A percentile compares a stretch with the other conserved stretches of the same genome.
Evolutionary conservation across 2,888 invertebrate genomes (phyloP).

Genomic region (Drosophila diplacantha): DNA sequence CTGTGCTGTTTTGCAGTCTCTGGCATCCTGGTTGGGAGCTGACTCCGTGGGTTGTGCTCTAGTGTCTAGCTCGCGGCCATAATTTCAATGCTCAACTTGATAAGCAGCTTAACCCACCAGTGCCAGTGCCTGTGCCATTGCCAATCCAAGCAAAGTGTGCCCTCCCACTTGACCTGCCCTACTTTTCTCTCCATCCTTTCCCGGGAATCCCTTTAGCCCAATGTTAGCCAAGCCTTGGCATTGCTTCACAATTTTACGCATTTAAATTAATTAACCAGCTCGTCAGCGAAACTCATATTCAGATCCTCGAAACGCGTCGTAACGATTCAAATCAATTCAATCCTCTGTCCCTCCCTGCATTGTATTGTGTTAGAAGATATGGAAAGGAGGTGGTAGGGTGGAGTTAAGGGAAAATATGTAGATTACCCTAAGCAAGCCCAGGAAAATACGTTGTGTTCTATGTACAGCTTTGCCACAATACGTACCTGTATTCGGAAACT

Average conservation of each 20-base stretch:
- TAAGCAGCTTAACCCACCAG: constrained; percentile 70
- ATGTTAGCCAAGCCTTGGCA: constrained; percentile 44
- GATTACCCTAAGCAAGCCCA: too few species aligned
- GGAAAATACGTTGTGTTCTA: too few species aligned
- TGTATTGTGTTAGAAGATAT: neutral
- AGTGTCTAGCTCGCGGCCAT: constrained; percentile 71
- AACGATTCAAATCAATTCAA: neutral
- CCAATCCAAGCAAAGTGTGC: constrained; percentile 37
- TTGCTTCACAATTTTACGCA: constrained; percentile 64
- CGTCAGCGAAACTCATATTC: neutral
- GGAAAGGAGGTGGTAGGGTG: neutral
- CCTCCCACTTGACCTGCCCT: constrained; percentile 50
- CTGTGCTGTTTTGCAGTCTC: constrained; percentile 43
- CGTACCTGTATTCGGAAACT: too few species aligned
- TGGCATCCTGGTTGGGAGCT: constrained; percentile 36
- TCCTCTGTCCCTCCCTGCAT: neutral
- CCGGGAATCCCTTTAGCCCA: constrained; percentile 40
- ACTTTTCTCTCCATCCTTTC: constrained; percentile 1
- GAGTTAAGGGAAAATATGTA: too few species aligned
- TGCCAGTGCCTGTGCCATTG: constrained; percentile 26
- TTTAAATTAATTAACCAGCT: constrained; percentile 61
- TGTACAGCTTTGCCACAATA: too few species aligned
- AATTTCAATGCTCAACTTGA: constrained; percentile 72
- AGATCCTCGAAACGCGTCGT: neutral
- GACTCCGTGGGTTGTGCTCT: constrained; percentile 39